phyloP scores from a whole-genome alignment of 2,797 vertebrate genomes.

The Tangara arthus region DNA sequence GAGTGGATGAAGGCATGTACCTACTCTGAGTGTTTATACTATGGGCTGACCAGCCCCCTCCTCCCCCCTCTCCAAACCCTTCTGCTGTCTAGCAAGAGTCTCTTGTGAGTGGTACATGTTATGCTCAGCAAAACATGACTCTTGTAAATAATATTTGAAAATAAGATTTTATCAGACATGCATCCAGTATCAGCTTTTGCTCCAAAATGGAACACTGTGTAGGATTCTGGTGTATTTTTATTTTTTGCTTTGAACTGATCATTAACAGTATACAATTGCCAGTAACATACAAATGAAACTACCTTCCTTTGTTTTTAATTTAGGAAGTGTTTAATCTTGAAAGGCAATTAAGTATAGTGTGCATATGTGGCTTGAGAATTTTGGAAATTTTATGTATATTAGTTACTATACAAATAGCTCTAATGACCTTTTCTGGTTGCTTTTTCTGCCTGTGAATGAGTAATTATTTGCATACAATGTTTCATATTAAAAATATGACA shows the following conservation, averaged over 20 bases:
- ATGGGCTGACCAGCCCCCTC: not conserved
- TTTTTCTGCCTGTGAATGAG: not conserved
- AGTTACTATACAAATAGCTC: not conserved
- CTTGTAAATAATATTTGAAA: not conserved
- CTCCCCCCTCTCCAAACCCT: not conserved
- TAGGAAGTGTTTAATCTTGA: not conserved
- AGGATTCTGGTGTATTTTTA: not conserved
- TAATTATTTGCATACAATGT: not conserved
- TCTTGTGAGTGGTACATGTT: not conserved
- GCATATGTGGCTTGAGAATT: not conserved
- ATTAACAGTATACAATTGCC: not conserved
- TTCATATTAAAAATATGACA: constrained; percentile 15
- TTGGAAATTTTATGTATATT: not conserved
- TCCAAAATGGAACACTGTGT: not conserved
- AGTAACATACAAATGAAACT: not conserved
- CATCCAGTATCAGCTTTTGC: not conserved
- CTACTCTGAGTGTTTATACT: rapidly evolving
- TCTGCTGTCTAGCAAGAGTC: not conserved
- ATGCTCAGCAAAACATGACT: not conserved
- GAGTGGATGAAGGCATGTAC: not conserved
- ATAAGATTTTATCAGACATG: not conserved
- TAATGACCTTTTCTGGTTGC: not conserved
- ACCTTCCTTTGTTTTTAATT: not conserved
- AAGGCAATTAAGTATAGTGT: not conserved
- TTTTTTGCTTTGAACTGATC: not conserved